Conservation (phyloP, 1,140 invertebrate species). For the Ceratitis capitata region DNA sequence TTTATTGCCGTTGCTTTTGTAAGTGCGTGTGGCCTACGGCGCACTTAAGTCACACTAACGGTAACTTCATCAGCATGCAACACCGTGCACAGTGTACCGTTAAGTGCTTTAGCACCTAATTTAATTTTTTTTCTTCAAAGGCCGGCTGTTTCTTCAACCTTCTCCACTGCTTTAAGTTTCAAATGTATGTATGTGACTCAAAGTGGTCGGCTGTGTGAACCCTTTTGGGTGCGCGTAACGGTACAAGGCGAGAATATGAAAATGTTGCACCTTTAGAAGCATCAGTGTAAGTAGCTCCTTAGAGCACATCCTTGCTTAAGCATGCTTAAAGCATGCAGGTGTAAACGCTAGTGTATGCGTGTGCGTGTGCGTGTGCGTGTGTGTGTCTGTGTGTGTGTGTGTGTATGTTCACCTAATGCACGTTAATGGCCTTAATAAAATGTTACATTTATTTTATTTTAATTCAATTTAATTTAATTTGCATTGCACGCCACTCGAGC, state of each 20-base stretch:
- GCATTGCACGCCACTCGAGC: conserved; percentile 43
- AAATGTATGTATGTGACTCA: no score
- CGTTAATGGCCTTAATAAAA: conserved; percentile 45
- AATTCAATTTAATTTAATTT: conserved; percentile 46
- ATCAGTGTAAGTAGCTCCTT: background rate
- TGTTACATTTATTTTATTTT: conserved; percentile 44
- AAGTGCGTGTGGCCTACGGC: background rate
- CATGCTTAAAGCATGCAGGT: background rate
- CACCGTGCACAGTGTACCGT: background rate
- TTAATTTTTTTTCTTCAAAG: conserved; percentile 27
- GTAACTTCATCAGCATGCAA: conserved; percentile 2
- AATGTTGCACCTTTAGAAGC: conserved; percentile 6
- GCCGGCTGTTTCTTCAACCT: background rate
- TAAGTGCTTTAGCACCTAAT: conserved; percentile 33
- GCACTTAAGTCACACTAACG: background rate
- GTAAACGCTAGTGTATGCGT: no score
- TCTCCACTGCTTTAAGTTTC: no score
- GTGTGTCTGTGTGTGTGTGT: background rate
- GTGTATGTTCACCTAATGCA: conserved; percentile 35
- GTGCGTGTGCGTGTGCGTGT: background rate
- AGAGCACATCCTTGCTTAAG: background rate
- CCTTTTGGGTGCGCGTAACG: background rate
- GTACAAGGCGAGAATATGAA: background rate
- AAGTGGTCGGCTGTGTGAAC: background rate
- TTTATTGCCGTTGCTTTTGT: background rate